Evolutionary conservation across 2,113 vertebrate genomes (phyloP).

Genomic region (Proterorhinus semilunaris): DNA sequence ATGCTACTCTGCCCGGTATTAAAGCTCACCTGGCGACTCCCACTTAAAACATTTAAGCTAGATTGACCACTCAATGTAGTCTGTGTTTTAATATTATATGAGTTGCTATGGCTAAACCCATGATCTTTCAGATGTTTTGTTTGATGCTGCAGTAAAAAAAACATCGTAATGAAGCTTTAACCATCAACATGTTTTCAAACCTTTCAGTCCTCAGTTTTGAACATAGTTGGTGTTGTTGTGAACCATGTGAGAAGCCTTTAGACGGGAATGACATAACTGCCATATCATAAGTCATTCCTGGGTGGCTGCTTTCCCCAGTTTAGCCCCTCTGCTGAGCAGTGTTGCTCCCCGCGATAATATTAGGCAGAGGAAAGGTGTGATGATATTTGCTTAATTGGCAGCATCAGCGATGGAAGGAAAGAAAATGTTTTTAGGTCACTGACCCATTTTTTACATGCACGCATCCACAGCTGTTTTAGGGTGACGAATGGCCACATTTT

Average conservation of each 20-base stretch:
- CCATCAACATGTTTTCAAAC: not conserved
- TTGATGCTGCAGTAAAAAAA: not conserved
- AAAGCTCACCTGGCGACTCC: too few species aligned
- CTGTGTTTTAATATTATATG: too few species aligned
- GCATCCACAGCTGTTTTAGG: constrained; percentile 7
- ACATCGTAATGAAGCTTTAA: not conserved
- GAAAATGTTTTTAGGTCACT: constrained; percentile 53
- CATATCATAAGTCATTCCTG: constrained; percentile 9
- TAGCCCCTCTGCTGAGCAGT: constrained; percentile 34
- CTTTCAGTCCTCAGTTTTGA: not conserved
- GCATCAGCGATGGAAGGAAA: constrained; percentile 34
- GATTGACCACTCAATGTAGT: too few species aligned
- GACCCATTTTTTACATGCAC: constrained; percentile 11
- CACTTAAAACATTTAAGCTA: too few species aligned
- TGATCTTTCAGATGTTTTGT: not conserved
- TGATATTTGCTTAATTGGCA: constrained; percentile 42
- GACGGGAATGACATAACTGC: constrained; percentile 1
- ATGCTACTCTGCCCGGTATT: too few species aligned
- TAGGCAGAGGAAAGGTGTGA: constrained; percentile 41
- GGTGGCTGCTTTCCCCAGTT: constrained; percentile 22
- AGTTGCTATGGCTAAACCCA: not conserved
- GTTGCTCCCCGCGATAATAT: constrained; percentile 40
- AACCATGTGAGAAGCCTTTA: not conserved
- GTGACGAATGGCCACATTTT: constrained; percentile 11
- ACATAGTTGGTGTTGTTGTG: not conserved